Conservation (phyloP, 2,888 invertebrate genomes). For the Branchipolynoe longqiensis region DNA sequence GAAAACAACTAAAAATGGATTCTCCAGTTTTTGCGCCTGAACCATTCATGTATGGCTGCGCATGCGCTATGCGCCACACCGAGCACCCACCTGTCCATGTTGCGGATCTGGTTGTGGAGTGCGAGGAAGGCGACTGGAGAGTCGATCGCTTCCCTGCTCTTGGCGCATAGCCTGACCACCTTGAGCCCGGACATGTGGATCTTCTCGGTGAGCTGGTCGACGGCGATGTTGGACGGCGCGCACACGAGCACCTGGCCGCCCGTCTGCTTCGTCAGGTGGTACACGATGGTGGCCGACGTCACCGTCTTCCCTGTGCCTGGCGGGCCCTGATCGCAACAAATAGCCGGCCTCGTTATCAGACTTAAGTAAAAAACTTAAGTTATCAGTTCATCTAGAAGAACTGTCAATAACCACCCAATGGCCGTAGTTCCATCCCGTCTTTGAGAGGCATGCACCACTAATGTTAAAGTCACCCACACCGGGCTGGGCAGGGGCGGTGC, state of each 20-base stretch:
- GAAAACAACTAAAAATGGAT: no score
- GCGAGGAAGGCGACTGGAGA: constrained; percentile 98
- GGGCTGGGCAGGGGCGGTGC: no score
- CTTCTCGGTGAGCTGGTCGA: constrained; percentile 99
- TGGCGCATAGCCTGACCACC: constrained; percentile 95
- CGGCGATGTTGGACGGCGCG: constrained; percentile 99
- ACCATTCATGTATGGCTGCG: no score
- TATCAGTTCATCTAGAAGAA: no score
- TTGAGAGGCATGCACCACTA: no score
- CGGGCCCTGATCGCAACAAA: constrained; percentile 88
- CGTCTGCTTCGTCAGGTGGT: constrained; percentile 96
- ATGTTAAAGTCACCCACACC: no score
- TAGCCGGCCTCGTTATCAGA: no score
- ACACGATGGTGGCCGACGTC: constrained; percentile 99
- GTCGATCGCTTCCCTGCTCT: constrained; percentile 98
- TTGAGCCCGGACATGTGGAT: constrained; percentile 98
- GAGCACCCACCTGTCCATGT: constrained; percentile 91
- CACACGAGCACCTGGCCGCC: constrained; percentile 96
- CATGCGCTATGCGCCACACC: no score
- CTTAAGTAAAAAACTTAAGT: no score
- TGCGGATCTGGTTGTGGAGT: constrained; percentile 97
- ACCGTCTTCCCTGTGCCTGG: constrained; percentile 99
- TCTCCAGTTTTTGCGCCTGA: no score
- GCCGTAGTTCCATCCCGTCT: no score
- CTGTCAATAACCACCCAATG: no score